Conservation (phyloP, 1,140 invertebrate species). For the Platorchestia sp. region DNA sequence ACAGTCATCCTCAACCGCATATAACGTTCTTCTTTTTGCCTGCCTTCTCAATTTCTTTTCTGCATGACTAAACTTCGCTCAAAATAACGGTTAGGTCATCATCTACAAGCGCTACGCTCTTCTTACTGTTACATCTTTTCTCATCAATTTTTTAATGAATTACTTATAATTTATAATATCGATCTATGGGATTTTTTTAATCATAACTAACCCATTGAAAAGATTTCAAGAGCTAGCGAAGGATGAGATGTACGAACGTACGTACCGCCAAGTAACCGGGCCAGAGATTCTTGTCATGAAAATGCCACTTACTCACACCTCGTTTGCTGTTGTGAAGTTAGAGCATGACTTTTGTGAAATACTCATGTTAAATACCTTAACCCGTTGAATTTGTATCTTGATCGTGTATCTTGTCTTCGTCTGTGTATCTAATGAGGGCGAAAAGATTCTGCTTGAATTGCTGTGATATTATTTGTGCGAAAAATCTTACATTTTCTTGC, state of each 20-base stretch:
- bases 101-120: not conserved
- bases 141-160: not conserved
- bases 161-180: not conserved
- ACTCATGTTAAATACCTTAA: not conserved
- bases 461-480: conserved; percentile 33
- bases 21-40: not conserved
- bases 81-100: not conserved
- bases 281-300: not conserved
- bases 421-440: not conserved
- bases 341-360: conserved; percentile 3
- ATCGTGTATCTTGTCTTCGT: not conserved
- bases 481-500: not conserved
- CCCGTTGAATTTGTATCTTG: conserved; percentile 9
- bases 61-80: not conserved
- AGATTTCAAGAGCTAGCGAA: not conserved
- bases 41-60: not conserved
- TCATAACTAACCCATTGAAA: not conserved
- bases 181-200: not conserved
- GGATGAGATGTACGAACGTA: not conserved
- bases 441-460: conserved; percentile 4
- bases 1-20: not conserved
- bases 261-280: not conserved
- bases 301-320: not conserved
- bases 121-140: not conserved
- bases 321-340: not conserved